Conservation (phyloP, 2,113 vertebrate genomes). For the Cyprinodon tularosa region DNA sequence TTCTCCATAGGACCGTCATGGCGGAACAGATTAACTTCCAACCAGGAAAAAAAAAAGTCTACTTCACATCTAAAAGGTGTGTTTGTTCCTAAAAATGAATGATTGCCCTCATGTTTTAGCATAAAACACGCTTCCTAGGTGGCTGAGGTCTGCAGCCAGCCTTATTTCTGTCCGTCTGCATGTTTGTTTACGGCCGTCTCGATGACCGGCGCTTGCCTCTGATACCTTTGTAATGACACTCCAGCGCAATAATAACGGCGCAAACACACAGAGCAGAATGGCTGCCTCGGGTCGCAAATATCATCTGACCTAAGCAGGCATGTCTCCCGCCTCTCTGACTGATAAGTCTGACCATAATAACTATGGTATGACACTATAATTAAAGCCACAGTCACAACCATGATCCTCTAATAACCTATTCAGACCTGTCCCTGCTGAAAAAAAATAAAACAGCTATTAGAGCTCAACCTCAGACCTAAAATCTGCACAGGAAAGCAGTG, state of each 20-base stretch:
- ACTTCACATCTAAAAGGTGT: background rate
- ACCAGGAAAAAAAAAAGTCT: background rate
- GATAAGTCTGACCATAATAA: conserved; percentile 76
- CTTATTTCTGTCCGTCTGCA: conserved; percentile 43
- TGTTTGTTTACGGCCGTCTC: conserved; percentile 63
- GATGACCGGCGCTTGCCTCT: conserved; percentile 55
- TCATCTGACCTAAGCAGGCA: conserved; percentile 75
- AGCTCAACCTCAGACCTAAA: conserved; percentile 33
- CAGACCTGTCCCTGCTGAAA: conserved; percentile 42
- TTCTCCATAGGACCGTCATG: background rate
- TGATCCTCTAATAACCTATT: conserved; percentile 72
- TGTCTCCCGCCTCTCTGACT: conserved; percentile 58
- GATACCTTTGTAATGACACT: conserved; percentile 76
- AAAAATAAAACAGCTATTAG: conserved; percentile 50
- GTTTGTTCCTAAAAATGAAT: background rate
- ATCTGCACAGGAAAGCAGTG: conserved; percentile 54
- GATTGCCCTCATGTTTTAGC: background rate
- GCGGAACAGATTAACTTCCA: background rate
- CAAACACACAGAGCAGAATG: conserved; percentile 52
- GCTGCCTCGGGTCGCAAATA: conserved; percentile 72
- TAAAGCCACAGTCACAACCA: conserved; percentile 60
- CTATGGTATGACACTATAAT: conserved; percentile 67
- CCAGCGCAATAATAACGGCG: conserved; percentile 72
- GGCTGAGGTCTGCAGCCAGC: conserved; percentile 15
- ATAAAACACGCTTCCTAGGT: background rate